A percentile compares a stretch with the other conserved stretches of the same genome.
Evolutionary conservation across 2,888 invertebrate genomes (phyloP).

Genomic region (Chrysomela aeneicollis): DNA sequence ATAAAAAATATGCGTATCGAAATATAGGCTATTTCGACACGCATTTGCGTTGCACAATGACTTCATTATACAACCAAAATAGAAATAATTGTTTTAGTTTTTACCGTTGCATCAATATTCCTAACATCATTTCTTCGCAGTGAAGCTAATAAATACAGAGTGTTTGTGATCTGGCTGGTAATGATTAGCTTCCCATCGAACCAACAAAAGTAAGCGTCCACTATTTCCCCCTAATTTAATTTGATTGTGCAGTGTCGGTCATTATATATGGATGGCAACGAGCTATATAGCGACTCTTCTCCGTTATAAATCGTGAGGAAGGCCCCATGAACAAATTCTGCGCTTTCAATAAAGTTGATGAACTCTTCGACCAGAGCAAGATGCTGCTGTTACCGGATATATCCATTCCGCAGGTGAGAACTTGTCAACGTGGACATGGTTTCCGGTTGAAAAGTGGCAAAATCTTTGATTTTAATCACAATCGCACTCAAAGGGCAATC

Average conservation of each 20-base stretch:
- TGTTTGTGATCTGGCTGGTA: background rate
- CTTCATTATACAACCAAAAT: no score
- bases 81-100: no score
- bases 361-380: conserved; percentile 47
- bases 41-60: no score
- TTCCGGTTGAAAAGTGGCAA: no score
- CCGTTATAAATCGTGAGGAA: background rate
- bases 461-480: no score
- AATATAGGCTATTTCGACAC: no score
- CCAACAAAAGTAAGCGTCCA: background rate
- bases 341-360: conserved; percentile 52
- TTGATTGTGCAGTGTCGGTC: background rate
- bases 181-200: background rate
- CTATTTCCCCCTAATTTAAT: background rate
- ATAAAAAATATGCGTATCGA: no score
- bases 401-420: conserved; percentile 55
- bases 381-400: conserved; percentile 57
- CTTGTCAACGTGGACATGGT: no score
- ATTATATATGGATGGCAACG: background rate
- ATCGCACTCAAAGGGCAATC: no score
- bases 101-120: no score
- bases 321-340: conserved; percentile 53
- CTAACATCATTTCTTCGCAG: no score
- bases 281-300: background rate
- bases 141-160: no score